Conservation (phyloP, 1,140 invertebrate genomes). For the Sycobia sp. region DNA sequence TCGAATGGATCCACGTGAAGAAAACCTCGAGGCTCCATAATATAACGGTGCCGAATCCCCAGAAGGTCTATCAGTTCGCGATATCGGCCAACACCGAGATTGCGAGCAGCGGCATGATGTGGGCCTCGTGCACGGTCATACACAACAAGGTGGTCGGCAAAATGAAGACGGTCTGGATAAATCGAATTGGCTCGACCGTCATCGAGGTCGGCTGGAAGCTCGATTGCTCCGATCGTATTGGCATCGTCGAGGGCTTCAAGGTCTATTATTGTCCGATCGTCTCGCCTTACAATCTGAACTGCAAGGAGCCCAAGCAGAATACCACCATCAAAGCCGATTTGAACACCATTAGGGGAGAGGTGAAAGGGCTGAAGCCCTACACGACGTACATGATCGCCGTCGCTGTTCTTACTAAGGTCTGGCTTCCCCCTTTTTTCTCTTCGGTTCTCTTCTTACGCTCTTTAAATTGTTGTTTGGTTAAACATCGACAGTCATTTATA, state of each 20-base stretch:
- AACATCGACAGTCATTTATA: too few relatives aligned
- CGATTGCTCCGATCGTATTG: constrained; percentile 72
- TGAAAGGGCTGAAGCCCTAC: constrained; percentile 70
- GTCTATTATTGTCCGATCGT: constrained; percentile 73
- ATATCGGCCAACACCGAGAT: constrained; percentile 71
- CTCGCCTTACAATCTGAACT: constrained; percentile 59
- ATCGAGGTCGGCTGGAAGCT: constrained; percentile 73
- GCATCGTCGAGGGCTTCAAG: constrained; percentile 69
- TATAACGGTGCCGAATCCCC: constrained; percentile 59
- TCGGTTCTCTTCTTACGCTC: neutral
- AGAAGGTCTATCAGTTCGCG: constrained; percentile 70
- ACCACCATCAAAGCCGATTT: constrained; percentile 61
- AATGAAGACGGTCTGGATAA: constrained; percentile 70
- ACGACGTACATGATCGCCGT: constrained; percentile 79
- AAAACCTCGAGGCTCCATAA: constrained; percentile 58
- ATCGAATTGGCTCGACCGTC: constrained; percentile 63
- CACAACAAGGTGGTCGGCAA: constrained; percentile 71
- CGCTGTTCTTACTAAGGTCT: constrained; percentile 69
- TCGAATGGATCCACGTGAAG: constrained; percentile 65
- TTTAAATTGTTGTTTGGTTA: too few relatives aligned
- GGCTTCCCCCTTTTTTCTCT: too few relatives aligned
- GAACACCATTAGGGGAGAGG: constrained; percentile 50
- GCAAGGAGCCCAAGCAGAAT: constrained; percentile 56
- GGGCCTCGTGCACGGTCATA: constrained; percentile 78
- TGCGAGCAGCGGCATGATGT: constrained; percentile 76